Evolutionary conservation across 2,888 invertebrate genomes (phyloP).

Genomic region (Ornithoptera alexandrae): DNA sequence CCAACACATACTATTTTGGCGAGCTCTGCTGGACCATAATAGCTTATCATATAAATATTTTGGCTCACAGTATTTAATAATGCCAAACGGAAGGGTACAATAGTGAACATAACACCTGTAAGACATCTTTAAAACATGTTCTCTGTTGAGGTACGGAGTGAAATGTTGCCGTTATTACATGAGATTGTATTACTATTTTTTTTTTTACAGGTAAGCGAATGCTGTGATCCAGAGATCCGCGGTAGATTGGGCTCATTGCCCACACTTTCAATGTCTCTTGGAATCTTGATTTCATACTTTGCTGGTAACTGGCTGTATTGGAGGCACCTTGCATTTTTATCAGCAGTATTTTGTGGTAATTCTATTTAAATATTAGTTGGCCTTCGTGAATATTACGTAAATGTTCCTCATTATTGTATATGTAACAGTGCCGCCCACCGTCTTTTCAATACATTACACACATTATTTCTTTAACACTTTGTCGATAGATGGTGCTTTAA

Average conservation of each 20-base stretch:
- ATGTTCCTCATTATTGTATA: neutral
- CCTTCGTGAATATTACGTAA: neutral
- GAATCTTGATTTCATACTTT: conserved; percentile 81
- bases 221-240: conserved; percentile 81
- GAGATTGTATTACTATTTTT: neutral
- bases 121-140: no score
- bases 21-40: no score
- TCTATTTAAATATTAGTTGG: conserved; percentile 6
- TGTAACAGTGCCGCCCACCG: neutral
- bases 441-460: neutral
- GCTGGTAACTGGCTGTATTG: conserved; percentile 80
- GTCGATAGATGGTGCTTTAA: neutral
- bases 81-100: no score
- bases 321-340: conserved; percentile 79
- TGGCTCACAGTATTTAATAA: no score
- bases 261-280: conserved; percentile 82
- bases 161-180: no score
- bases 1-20: no score
- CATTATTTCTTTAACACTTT: neutral
- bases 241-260: conserved; percentile 83
- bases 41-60: no score
- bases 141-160: no score
- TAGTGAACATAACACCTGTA: no score
- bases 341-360: conserved; percentile 70
- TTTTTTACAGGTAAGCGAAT: conserved; percentile 78